A percentile compares a stretch with the other conserved stretches of the same genome.
Conservation (phyloP, 2,797 vertebrate genomes). For the Pantherophis vulpinus region DNA sequence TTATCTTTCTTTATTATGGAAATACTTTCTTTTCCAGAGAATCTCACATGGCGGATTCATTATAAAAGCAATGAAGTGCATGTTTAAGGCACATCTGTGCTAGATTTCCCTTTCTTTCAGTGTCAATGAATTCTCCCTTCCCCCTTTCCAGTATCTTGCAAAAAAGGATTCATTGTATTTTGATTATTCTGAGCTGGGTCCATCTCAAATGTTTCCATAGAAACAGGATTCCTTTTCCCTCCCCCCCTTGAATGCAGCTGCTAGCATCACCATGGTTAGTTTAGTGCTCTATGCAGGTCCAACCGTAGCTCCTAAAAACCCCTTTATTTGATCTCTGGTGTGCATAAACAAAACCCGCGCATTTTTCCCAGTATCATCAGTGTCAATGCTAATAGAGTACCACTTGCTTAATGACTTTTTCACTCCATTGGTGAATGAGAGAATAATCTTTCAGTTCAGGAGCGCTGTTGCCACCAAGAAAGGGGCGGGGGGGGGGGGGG, state of each 20-base stretch:
- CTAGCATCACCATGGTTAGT: slow-evolving; percentile 65
- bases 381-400: slow-evolving; percentile 51
- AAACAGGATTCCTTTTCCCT: slow-evolving; percentile 71
- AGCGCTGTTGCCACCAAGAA: slow-evolving; percentile 16
- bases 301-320: slow-evolving; percentile 59
- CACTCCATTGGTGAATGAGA: slow-evolving; percentile 26
- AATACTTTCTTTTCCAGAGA: slow-evolving; percentile 22
- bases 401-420: slow-evolving; percentile 67
- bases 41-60: slow-evolving; percentile 38
- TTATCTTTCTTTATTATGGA: slow-evolving; percentile 36
- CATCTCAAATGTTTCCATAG: slow-evolving; percentile 75
- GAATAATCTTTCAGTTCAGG: slow-evolving; percentile 1
- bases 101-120: slow-evolving; percentile 64
- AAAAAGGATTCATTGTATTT: slow-evolving; percentile 75
- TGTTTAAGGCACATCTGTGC: slow-evolving; percentile 51
- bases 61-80: slow-evolving; percentile 53
- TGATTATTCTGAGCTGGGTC: slow-evolving; percentile 79
- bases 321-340: slow-evolving; percentile 68
- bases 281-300: slow-evolving; percentile 61
- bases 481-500: background rate
- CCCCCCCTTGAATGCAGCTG: slow-evolving; percentile 65
- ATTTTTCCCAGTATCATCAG: slow-evolving; percentile 56
- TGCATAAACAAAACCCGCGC: slow-evolving; percentile 65
- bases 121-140: slow-evolving; percentile 61
- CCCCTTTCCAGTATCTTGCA: slow-evolving; percentile 65